phyloP scores from a whole-genome alignment of 2,888 invertebrate genomes.

The Aleiodes alternator region DNA sequence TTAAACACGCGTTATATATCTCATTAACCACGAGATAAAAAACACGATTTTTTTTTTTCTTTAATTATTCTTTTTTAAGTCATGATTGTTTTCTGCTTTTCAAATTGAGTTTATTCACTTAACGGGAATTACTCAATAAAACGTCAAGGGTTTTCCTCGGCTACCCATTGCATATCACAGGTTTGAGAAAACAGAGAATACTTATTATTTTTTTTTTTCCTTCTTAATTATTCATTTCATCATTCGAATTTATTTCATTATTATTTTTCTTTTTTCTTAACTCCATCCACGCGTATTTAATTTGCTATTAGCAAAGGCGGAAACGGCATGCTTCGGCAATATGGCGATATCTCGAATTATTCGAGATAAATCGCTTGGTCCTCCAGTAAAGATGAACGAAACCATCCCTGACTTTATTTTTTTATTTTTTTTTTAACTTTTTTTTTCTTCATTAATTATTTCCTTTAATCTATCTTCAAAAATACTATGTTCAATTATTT shows the following conservation, averaged over 20 bases:
- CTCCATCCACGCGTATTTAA: constrained; percentile 21
- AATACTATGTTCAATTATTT: too few relatives aligned
- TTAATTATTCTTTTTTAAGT: constrained; percentile 39
- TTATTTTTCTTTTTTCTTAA: constrained; percentile 10
- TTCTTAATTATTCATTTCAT: constrained; percentile 8
- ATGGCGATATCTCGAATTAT: constrained; percentile 26
- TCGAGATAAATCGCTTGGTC: constrained; percentile 43
- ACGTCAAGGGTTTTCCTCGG: constrained; percentile 45
- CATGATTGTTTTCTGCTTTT: constrained; percentile 68
- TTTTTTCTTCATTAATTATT: neutral
- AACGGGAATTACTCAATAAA: constrained; percentile 41
- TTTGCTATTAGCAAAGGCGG: constrained; percentile 22
- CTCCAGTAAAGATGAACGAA: constrained; percentile 46
- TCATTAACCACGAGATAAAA: constrained; percentile 16
- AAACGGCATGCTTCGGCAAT: constrained; percentile 32
- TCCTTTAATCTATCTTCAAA: neutral
- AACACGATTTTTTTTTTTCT: constrained; percentile 25
- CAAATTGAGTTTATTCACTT: constrained; percentile 43
- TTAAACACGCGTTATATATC: constrained; percentile 6
- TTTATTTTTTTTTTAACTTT: constrained; percentile 12
- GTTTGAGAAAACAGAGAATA: constrained; percentile 66
- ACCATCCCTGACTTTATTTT: constrained; percentile 4
- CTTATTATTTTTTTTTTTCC: constrained; percentile 47
- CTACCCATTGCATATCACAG: constrained; percentile 68
- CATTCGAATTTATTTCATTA: constrained; percentile 6